Conservation (phyloP, 1,140 invertebrate genomes). For the Teleogryllus occipitalis region DNA sequence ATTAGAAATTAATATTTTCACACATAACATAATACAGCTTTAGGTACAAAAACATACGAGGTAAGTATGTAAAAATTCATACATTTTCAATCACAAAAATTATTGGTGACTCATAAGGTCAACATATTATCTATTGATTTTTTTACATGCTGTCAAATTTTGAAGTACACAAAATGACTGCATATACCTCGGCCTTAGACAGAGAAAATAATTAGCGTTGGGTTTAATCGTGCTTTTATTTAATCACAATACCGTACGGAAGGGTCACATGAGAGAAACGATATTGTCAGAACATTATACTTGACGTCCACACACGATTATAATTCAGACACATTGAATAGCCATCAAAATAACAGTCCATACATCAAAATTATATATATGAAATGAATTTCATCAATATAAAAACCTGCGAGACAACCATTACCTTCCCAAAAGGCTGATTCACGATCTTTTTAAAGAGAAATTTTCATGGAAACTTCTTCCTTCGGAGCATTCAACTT, state of each 20-base stretch:
- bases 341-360: too few species aligned
- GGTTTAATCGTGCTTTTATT: too few species aligned
- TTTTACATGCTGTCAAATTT: too few species aligned
- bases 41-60: background rate
- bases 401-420: too few species aligned
- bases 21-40: background rate
- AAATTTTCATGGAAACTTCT: constrained; percentile 19
- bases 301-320: background rate
- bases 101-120: constrained; percentile 7
- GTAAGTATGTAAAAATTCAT: background rate
- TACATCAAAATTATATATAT: too few species aligned
- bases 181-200: too few species aligned
- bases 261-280: constrained; percentile 12
- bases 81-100: background rate
- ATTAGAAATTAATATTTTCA: background rate
- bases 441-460: constrained; percentile 14
- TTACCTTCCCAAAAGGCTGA: constrained; percentile 9
- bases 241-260: background rate
- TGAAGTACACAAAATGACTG: too few species aligned
- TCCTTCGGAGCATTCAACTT: constrained; percentile 15
- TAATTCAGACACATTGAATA: background rate
- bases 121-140: background rate
- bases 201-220: too few species aligned
- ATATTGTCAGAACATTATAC: constrained; percentile 12
- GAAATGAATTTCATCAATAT: too few species aligned